Base-by-base conservation (phyloP, 35 echinoderm and acorn worm species). In the Strongylocentrotus purpuratus region DNA sequence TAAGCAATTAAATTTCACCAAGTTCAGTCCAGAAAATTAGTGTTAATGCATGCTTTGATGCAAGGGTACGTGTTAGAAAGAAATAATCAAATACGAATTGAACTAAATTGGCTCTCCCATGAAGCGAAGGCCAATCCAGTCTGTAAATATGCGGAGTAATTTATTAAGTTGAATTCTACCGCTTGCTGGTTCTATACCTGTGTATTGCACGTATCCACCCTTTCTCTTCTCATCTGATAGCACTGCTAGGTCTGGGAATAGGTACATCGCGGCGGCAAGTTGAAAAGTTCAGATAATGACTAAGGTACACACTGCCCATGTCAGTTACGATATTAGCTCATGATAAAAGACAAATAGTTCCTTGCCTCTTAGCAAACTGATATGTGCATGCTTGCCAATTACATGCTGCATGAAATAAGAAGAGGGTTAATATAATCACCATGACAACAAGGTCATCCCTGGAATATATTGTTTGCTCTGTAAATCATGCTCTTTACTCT, bases 291-390 rank as follows among this genome's bases (percentile, higher is more conserved):
- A 78, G 20, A 78, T 78, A 78, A 78, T 78, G 65, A 78, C 20
- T 78, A 78, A 78, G 65, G 65, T 78, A 78, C 65, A 78, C 65
- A 78, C 65, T 28, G 65, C n/a, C 65, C 28, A 78, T 78, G 25
- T 78, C 65, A 78, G 65, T 78, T 78, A 78, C 65, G 28, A 78
- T 78, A 78, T 78, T 78, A 78, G 22, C 65, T 78, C 65, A 78
- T 78, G 65, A 78, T 70, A 70, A 70, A 70, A 70, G 61, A 70
- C 61, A 78, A 31, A 78, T 78, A 78, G 65, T 78, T 78, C 65
- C 65, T 78, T 31, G 65, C 65, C 65, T 78, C 65, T 28, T 7
- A 78, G 65, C 65, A 78, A 78, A 78, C 15, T 28, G 2, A 78
- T 78, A 78, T 78, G 65, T 78, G 28, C 65, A 78, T 78, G 65